Base-by-base conservation (phyloP, 2,888 invertebrate genomes). In the Perizoma affinitatum region DNA sequence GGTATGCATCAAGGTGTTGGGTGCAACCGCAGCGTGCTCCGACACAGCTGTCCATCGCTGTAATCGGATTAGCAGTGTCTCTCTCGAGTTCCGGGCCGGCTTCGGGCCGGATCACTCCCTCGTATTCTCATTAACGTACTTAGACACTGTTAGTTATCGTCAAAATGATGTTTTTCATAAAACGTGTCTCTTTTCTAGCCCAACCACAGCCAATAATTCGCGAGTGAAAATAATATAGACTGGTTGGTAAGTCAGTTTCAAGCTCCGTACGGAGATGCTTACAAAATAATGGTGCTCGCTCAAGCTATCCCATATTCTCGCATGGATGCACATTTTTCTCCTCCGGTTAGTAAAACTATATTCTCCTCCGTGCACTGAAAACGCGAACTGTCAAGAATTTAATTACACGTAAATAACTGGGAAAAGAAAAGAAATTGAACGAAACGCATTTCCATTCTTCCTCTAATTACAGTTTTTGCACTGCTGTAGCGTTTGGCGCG, bases 391-490 rank as follows among this genome's bases (percentile, higher is more conserved):
- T 82, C 78, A 79, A 79, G 75, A 75, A 74, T 83, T 80, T 82
- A 82, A 82, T 82, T 80, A 78, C 71, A 78, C 70, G 71, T 74
- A 78, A 80, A 75, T 78, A 78, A 78, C 72, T 74, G 70, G 65
- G 62, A 68, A 72, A 78, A 78, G 73, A 75, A 80, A 79, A 83
- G 69, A 73, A 74, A 73, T 73, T 72, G 69, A 69, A 75, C 66
- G 70, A 71, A 80, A 77, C 75, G 78, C 76, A 79, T 83, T 85
- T 84, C 78, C 81, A 82, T 83, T 84, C 78, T 83, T 79, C 71
- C 80, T 82, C 82, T 84, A 84, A 86, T 87, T 86, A 83, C 80
- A 82, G 69, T 86, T 86, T 86, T 86, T 85, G 78, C 80, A 68
- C 66, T 68, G 70, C 65, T 61, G 75, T 74, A 72, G 69, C 79